Conservation (phyloP, 2,888 invertebrate genomes). For the Halictus quadricinctus region DNA sequence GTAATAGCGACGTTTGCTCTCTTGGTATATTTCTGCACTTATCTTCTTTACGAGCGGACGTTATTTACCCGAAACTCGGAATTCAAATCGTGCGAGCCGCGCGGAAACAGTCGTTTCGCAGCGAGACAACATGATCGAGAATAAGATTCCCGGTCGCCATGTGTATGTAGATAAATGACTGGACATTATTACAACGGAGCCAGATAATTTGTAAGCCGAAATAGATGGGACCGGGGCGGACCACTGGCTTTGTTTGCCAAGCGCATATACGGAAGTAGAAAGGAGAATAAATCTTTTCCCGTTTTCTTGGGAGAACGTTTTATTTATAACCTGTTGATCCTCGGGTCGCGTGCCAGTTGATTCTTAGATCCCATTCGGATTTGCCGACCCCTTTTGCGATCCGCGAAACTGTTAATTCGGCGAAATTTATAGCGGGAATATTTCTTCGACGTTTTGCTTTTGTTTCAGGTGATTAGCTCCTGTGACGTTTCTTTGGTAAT, state of each 20-base stretch:
- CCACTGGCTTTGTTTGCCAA: constrained; percentile 26
- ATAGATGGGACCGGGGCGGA: constrained; percentile 13
- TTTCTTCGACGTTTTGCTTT: background rate
- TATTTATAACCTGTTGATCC: constrained; percentile 40
- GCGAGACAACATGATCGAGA: constrained; percentile 46
- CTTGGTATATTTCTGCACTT: constrained; percentile 30
- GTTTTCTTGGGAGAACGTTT: constrained; percentile 12
- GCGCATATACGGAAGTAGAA: background rate
- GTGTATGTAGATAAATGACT: constrained; percentile 42
- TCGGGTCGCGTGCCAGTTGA: background rate
- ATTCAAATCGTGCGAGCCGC: constrained; percentile 41
- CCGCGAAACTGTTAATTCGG: background rate
- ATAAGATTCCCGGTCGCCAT: constrained; percentile 35
- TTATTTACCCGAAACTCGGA: constrained; percentile 50
- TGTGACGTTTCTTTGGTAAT: background rate
- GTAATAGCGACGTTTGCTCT: constrained; percentile 36
- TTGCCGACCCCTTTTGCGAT: background rate
- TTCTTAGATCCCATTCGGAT: background rate
- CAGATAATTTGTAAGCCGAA: constrained; percentile 31
- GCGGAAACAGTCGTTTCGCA: constrained; percentile 34
- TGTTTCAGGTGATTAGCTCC: background rate
- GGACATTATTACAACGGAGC: constrained; percentile 29
- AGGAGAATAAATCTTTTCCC: constrained; percentile 19
- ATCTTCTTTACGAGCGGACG: constrained; percentile 48
- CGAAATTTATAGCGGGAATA: background rate